Base-by-base conservation (phyloP, 2,113 vertebrate species). In the Semicossyphus pulcher region DNA sequence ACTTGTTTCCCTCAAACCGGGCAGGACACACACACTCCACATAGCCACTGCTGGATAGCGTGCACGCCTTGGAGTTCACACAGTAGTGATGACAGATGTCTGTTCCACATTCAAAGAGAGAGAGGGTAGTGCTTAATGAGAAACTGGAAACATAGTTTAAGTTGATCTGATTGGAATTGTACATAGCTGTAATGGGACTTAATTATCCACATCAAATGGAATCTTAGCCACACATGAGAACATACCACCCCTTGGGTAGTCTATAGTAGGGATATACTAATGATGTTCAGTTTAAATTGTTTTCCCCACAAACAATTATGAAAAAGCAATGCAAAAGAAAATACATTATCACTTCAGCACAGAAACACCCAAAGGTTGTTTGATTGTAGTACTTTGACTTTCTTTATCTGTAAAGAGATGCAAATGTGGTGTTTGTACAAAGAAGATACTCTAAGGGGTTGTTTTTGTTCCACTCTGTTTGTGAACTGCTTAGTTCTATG, bases 21-120 rank as follows among this genome's bases (percentile, higher is more conserved):
- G 88, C 70, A 0, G 96, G 97, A 66, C 98, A 99, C 64, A 98
- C 95, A 57, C 98, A 99, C 42, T 97, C 94, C 81, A 99, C 96
- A 0, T 93, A 93, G 48, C 97, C 97, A 0, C 95, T 95, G 7
- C 93, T 94, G 5, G 95, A 95, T 29, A 99, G 90, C 0, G 93
- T 94, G 88, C 98, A 99, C 0, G 97, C 97, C 65, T 96, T 96
- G 21, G 96, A 98, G 89, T 98, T 96, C 64, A 99, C 95, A 49
- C 98, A 99, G 80, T 97, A 98, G 83, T 98, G 97, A 81, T 99
- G 96, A 83, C 98, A 99, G 54, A 99, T 93, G 65, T 99, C 97
- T 99, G 92, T 57, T 66, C 75, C 87, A 59, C 29, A 56, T 64
- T 45, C 26, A 45, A 41, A 58, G 37, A 78, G 25, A 80, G 44